These are phyloP conservation scores for Mobula birostris DNA, from an alignment of 2,113 vertebrate species.

Conservation along the genomic window DNA sequence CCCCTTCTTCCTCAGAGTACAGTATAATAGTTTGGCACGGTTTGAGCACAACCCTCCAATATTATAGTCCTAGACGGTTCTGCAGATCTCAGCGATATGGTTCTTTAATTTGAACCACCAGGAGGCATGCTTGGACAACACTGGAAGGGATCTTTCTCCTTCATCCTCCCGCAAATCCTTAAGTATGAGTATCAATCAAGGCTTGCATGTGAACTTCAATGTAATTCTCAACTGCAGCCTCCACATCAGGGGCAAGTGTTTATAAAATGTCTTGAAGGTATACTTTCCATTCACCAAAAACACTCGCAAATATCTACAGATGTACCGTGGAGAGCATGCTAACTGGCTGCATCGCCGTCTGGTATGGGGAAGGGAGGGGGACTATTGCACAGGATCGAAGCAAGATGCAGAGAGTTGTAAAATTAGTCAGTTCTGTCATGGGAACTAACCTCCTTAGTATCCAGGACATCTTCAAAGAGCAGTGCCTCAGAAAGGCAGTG, in stretches of 20 bases:
- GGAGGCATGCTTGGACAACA: background rate
- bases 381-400: too few relatives aligned
- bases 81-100: background rate
- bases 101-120: slow-evolving; percentile 6
- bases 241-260: background rate
- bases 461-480: too few relatives aligned
- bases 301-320: too few relatives aligned
- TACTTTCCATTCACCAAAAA: background rate
- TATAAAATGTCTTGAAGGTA: background rate
- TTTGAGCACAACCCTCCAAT: background rate
- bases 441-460: too few relatives aligned
- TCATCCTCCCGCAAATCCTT: background rate
- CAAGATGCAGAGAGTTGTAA: too few relatives aligned
- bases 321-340: too few relatives aligned
- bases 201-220: background rate
- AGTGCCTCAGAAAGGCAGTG: too few relatives aligned
- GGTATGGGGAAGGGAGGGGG: too few relatives aligned
- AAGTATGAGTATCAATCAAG: background rate
- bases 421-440: too few relatives aligned
- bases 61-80: background rate
- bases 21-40: background rate
- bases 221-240: background rate
- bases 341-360: too few relatives aligned
- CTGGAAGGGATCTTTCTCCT: background rate
- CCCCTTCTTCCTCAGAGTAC: slow-evolving; percentile 1